Base-by-base conservation (phyloP, 2,888 invertebrate genomes). In the Seira musarum region DNA sequence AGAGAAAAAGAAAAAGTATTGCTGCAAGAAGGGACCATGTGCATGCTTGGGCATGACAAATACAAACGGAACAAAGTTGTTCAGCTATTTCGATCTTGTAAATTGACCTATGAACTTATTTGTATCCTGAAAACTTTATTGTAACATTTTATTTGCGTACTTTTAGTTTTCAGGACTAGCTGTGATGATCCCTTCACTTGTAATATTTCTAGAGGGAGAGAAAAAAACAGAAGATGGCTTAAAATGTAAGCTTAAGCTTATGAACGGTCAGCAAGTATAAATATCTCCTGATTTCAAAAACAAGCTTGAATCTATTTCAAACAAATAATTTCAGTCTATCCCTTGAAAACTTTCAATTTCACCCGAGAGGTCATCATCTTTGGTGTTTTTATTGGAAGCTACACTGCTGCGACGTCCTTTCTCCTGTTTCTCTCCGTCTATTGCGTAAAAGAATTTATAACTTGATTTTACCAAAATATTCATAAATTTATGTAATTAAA, bases 1-100 rank as follows among this genome's bases (percentile, higher is more conserved):
- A 3, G n/a, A 53, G 17, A 53, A 53, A 53, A 53, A 53, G 53
- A 53, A 53, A 53, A 30, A 30, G 30, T 2, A 2, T 8, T 53
- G 15, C 53, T 53, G 53, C n/a, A 53, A 53, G 17, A 53, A 53
- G 17, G 53, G 53, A 3, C 53, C 53, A 53, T 53, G 53, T 53
- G n/a, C 3, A 2, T 53, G 53, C 17, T 53, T 53, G n/a, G 17
- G 53, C n/a, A n/a, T 53, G 53, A n/a, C 53, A 13, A 17, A n/a
- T 3, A 53, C 53, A 53, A 13, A 53, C n/a, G 53, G 53, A 17
- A 53, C 53, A 13, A 53, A 53, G 17, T 13, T 17, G 17, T 53
- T 53, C 13, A 13, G n/a, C 53, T 53, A n/a, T 13, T 53, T 53
- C 13, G 53, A 53, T 17, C 15, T 53, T 53, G 53, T 53, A 53